Evolutionary conservation across 2,888 invertebrate genomes (phyloP), one percentile per base, ranked within the genome.

Genomic region (Sphaeridia pumilis): DNA sequence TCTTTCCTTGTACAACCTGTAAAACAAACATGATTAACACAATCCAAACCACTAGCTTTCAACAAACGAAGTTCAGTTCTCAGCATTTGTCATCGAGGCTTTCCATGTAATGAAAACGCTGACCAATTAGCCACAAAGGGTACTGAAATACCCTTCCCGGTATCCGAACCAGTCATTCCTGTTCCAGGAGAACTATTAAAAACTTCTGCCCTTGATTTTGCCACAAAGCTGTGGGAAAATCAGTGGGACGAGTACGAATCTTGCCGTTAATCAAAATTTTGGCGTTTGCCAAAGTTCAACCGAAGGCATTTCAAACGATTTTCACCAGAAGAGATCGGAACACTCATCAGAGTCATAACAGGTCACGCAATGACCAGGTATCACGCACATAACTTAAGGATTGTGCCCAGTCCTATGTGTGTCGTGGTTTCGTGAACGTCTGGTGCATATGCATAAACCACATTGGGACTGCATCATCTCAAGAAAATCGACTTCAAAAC

Each of bases 1-100:
- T 60, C 92, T 76, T 71, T 94, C 94, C 57, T 80, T 78, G 70
- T 89, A 93, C 10, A 80, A 68, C 62, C 80, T 80, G 62, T 1
- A 67, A 64, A 56, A 53, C 63, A 48, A n/a, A n/a, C n/a, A n/a
- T n/a, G n/a, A n/a, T n/a, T n/a, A n/a, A n/a, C n/a, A n/a, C n/a
- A n/a, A n/a, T n/a, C n/a, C n/a, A n/a, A n/a, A n/a, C n/a, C n/a
- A n/a, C n/a, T n/a, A n/a, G n/a, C n/a, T n/a, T n/a, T n/a, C n/a
- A n/a, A n/a, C n/a, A n/a, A n/a, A n/a, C n/a, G n/a, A n/a, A n/a
- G n/a, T n/a, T n/a, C n/a, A n/a, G n/a, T n/a, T n/a, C n/a, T n/a
- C n/a, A n/a, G n/a, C n/a, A n/a, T n/a, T n/a, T n/a, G n/a, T n/a
- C n/a, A n/a, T n/a, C n/a, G n/a, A n/a, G n/a, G n/a, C n/a, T n/a